Conservation (phyloP, 2,113 vertebrate genomes). For the Carollia perspicillata region DNA sequence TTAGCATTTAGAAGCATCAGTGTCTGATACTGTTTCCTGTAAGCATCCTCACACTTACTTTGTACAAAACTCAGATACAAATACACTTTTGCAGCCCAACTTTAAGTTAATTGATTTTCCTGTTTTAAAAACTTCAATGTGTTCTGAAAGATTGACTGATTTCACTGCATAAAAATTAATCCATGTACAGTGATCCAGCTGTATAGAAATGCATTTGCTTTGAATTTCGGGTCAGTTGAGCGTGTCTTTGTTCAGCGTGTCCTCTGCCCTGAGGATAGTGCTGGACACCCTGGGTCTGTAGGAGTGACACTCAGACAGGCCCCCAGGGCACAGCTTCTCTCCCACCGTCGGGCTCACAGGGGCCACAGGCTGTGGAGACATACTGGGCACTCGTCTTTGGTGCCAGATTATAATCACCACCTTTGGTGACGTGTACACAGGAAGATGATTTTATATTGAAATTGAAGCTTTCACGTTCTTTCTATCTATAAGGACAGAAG, state of each 20-base stretch:
- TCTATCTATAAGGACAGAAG: neutral
- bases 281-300: neutral
- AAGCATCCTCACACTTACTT: neutral
- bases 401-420: neutral
- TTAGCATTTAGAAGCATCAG: neutral
- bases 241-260: neutral
- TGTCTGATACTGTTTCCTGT: neutral
- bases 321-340: neutral
- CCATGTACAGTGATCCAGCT: neutral
- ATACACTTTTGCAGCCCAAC: neutral
- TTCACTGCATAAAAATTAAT: slow-evolving; percentile 47
- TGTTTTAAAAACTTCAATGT: slow-evolving; percentile 13
- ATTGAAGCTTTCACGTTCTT: neutral
- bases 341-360: neutral
- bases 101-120: slow-evolving; percentile 13
- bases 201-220: slow-evolving; percentile 14
- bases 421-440: neutral
- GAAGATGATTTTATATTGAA: neutral
- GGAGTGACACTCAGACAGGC: neutral
- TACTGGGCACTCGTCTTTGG: neutral
- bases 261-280: neutral
- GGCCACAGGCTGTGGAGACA: neutral
- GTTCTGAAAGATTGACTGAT: slow-evolving; percentile 16
- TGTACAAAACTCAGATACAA: neutral
- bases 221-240: slow-evolving; percentile 40